These are phyloP conservation scores for Ceryle rudis DNA, from an alignment of 2,797 vertebrate species.

Conservation along the genomic window DNA sequence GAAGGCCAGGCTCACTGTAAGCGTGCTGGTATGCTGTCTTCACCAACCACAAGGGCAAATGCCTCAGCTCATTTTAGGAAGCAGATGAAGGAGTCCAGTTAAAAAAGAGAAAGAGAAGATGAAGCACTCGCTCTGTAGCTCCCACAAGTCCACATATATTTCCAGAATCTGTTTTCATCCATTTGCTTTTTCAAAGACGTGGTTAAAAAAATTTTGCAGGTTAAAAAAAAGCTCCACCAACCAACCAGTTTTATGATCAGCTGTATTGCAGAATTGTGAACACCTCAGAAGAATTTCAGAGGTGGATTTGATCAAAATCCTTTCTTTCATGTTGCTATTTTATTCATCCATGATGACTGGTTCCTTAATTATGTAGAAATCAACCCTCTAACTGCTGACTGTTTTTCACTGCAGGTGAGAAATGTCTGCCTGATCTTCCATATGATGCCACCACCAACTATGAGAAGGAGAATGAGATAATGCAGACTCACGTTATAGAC, in stretches of 20 bases:
- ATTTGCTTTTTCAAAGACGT: neutral
- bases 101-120: neutral
- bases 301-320: neutral
- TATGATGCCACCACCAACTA: constrained; percentile 85
- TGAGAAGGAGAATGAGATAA: constrained; percentile 88
- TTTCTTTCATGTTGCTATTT: neutral
- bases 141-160: neutral
- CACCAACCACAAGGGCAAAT: neutral
- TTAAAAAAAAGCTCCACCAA: neutral
- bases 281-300: neutral
- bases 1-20: neutral
- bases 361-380: neutral
- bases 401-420: constrained; percentile 86
- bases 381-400: neutral
- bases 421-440: constrained; percentile 89
- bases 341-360: neutral
- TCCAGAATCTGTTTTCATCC: neutral
- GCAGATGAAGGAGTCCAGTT: neutral
- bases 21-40: neutral
- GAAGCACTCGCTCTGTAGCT: neutral
- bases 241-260: neutral
- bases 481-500: constrained; percentile 96
- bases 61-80: neutral
- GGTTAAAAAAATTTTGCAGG: neutral
- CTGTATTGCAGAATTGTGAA: neutral